These are phyloP conservation scores for Chanos chanos DNA, from an alignment of 2,797 vertebrate species.

Conservation along the genomic window DNA sequence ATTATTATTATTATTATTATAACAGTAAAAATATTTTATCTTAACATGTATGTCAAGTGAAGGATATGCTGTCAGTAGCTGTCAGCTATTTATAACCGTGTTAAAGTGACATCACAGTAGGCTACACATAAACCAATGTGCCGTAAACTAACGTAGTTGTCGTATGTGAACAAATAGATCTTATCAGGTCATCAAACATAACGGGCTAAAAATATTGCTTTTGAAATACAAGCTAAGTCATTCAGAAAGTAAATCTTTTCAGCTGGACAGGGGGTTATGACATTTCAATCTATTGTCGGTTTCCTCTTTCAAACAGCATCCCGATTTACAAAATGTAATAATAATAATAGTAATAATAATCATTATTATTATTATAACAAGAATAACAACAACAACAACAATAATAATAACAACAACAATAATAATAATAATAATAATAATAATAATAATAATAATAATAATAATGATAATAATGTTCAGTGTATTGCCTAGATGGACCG, in stretches of 20 bases:
- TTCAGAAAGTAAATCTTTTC: conserved; percentile 5
- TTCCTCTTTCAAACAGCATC: conserved; percentile 38
- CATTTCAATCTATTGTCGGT: conserved; percentile 8
- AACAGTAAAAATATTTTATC: neutral
- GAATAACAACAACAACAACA: conserved; percentile 2
- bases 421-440: neutral
- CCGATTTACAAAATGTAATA: neutral
- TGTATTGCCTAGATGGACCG: neutral
- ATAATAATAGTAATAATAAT: neutral
- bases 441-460: neutral
- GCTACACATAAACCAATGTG: conserved; percentile 21
- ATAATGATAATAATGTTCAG: neutral
- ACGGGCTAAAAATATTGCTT: neutral
- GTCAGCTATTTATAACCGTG: no score
- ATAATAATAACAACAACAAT: neutral
- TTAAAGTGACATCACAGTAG: conserved; percentile 31
- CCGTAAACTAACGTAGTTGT: conserved; percentile 8
- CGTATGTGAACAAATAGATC: conserved; percentile 3
- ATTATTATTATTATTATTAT: neutral
- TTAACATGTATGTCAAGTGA: neutral
- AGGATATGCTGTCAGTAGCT: no score
- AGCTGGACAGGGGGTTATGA: neutral
- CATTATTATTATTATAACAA: conserved; percentile 23
- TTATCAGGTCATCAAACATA: conserved; percentile 14
- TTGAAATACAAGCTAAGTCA: neutral